phyloP scores from a whole-genome alignment of 2,797 vertebrate species.

The Dendrocincla fuliginosa region DNA sequence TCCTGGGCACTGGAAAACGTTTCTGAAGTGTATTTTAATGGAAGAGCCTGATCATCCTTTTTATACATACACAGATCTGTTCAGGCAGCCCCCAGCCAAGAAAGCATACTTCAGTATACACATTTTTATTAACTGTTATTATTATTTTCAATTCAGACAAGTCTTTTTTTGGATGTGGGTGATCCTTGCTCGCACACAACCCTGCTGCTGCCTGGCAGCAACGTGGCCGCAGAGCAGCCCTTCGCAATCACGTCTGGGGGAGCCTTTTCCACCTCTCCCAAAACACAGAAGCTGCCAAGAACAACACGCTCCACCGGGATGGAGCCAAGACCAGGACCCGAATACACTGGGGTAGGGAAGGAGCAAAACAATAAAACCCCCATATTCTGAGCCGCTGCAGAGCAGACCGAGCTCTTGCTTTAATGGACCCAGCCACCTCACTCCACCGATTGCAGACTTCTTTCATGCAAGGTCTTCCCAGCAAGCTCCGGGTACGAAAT shows the following conservation, averaged over 20 bases:
- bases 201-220: neutral
- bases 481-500: neutral
- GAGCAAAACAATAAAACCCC: neutral
- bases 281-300: slow-evolving; percentile 12
- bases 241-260: accelerated
- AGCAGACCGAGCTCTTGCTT: neutral
- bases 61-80: neutral
- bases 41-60: neutral
- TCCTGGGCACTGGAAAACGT: neutral
- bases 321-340: neutral
- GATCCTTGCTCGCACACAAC: neutral
- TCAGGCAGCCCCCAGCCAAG: neutral
- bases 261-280: neutral
- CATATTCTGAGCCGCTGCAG: neutral
- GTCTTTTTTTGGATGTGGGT: accelerated
- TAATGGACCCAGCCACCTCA: neutral
- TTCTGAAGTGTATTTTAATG: neutral
- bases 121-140: neutral
- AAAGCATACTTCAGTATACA: neutral
- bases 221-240: neutral
- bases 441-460: neutral
- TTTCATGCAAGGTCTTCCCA: neutral
- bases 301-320: neutral
- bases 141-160: neutral
- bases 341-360: neutral